Percentiles rank a stretch among this genome's conserved stretches.
Conservation (phyloP, 2,888 invertebrate species). For the Scotopteryx bipunctaria region DNA sequence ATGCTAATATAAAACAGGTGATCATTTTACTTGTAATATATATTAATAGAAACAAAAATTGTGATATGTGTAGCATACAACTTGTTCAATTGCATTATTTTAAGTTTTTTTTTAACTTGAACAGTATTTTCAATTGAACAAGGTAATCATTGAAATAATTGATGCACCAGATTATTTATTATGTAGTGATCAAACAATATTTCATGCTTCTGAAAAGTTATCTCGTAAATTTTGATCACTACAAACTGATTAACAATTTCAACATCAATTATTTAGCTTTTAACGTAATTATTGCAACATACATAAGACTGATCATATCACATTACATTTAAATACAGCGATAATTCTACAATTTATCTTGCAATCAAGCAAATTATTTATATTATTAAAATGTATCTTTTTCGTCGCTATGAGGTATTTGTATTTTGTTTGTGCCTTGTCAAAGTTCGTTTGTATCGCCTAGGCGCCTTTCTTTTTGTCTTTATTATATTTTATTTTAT, state of each 20-base stretch:
- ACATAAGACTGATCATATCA: constrained; percentile 1
- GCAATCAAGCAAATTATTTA: background rate
- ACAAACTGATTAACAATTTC: background rate
- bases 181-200: background rate
- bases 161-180: background rate
- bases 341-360: background rate
- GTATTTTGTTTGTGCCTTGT: constrained; percentile 6
- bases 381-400: background rate
- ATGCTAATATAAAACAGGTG: too few relatives aligned
- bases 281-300: too few relatives aligned
- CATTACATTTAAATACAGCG: background rate
- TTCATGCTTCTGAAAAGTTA: background rate
- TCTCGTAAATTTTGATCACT: background rate
- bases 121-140: background rate
- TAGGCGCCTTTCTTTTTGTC: constrained; percentile 26
- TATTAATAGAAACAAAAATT: too few relatives aligned
- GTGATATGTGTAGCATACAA: too few relatives aligned
- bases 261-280: background rate
- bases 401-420: constrained; percentile 9
- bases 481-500: constrained; percentile 32
- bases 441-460: background rate
- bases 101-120: background rate
- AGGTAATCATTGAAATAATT: background rate
- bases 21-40: too few relatives aligned
- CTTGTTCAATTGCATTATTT: too few relatives aligned